Base-by-base conservation (phyloP, 2,888 invertebrate species). In the Cremastobaeus sp. region DNA sequence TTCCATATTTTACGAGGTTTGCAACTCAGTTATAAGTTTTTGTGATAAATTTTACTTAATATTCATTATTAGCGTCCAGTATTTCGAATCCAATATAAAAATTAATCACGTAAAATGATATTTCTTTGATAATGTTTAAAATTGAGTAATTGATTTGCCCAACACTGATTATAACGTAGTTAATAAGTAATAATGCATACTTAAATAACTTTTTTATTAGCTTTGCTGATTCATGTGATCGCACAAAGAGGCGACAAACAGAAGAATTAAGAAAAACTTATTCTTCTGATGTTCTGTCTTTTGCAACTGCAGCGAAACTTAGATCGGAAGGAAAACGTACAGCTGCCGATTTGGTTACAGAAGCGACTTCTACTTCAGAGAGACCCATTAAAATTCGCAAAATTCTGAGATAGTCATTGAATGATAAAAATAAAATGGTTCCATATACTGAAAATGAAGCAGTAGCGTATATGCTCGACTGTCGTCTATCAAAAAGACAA, bases 371-470 rank as follows among this genome's bases (percentile, higher is more conserved):
- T 35, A 47, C 47, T 20, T 17, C 59, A 3, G 14, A 21, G 11
- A 4, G 35, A 59, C 25, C 59, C 17, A 32, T 35, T 12, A 35
- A 35, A 21, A 45, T 59, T 3, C 21, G 37, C 6, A 34, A 50
- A 35, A 50, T 50, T 3, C 6, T 50, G 3, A 18, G 6, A 18
- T 3, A 50, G 2, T 50, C 35, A 18, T 2, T 50, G 8, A n/a
- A 35, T 5, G 11, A 14, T 4, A 17, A 48, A 30, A 25, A 30
- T 14, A n/a, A 11, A 18, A 37, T 52, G 4, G 18, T 32, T 6
- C 39, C 39, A 9, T 55, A n/a, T 28, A 55, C 54, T 9, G 39
- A 39, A 18, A 28, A 55, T 28, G 39, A 55, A 39, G 54, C 54
- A 21, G 20, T 37, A 25, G 54, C 39, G 8, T n/a, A 41, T 9